A percentile compares a stretch with the other conserved stretches of the same genome.
Conservation (phyloP, 2,797 vertebrate genomes). For the Ambastaia sidthimunki region DNA sequence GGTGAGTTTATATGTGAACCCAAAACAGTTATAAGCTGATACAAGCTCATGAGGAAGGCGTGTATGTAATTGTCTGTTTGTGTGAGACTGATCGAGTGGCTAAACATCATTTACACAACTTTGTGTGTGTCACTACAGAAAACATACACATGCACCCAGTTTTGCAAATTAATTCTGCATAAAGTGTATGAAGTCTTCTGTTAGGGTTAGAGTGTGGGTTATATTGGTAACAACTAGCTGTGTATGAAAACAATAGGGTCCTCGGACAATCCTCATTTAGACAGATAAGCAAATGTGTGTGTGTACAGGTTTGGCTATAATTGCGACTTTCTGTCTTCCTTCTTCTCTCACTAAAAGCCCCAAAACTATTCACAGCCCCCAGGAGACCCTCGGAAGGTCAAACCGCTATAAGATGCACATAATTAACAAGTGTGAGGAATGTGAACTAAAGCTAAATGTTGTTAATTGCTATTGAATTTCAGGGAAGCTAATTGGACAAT, state of each 20-base stretch:
- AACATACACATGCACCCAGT: neutral
- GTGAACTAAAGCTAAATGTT: conserved; percentile 38
- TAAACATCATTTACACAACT: conserved; percentile 23
- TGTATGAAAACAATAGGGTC: too few relatives aligned
- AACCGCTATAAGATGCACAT: conserved; percentile 58
- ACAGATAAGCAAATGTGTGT: too few relatives aligned
- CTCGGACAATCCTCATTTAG: too few relatives aligned
- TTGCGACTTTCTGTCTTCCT: conserved; percentile 24
- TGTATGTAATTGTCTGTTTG: conserved; percentile 20
- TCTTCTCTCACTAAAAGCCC: conserved; percentile 14
- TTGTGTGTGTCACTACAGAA: neutral
- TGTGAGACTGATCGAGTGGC: conserved; percentile 9
- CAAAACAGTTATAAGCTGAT: neutral
- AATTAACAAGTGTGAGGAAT: conserved; percentile 61
- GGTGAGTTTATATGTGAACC: neutral
- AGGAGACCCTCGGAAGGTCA: conserved; percentile 60
- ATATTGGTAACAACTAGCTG: too few relatives aligned
- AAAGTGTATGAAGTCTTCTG: too few relatives aligned
- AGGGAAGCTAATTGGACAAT: conserved; percentile 35
- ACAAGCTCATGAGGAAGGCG: neutral
- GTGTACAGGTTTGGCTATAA: too few relatives aligned
- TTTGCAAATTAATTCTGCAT: conserved; percentile 19
- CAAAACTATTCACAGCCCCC: conserved; percentile 47
- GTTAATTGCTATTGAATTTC: conserved; percentile 44
- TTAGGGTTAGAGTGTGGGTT: too few relatives aligned